These are phyloP conservation scores for Anabacerthia variegaticeps DNA, from an alignment of 2,797 vertebrate species.

Conservation along the genomic window DNA sequence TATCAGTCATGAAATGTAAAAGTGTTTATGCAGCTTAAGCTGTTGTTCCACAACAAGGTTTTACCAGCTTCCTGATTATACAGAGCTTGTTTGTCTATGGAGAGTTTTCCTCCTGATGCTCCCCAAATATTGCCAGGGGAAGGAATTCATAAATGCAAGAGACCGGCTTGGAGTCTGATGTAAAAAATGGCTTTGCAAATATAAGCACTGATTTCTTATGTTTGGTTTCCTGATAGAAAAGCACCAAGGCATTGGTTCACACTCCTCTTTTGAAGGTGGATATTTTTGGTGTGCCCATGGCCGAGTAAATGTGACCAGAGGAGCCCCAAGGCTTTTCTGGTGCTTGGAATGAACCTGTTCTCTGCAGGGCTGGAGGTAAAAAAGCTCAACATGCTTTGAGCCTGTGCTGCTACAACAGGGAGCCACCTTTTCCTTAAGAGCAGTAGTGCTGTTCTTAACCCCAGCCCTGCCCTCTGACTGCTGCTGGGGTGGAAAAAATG, in stretches of 20 bases:
- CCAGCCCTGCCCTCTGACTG: background rate
- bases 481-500: background rate
- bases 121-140: background rate
- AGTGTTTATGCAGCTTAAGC: background rate
- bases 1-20: background rate
- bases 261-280: background rate
- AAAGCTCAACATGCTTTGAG: background rate
- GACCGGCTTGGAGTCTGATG: background rate
- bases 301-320: background rate
- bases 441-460: background rate
- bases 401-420: background rate
- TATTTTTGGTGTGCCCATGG: background rate
- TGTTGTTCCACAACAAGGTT: background rate
- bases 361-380: background rate
- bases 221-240: background rate
- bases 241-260: background rate
- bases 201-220: background rate
- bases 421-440: background rate
- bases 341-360: background rate
- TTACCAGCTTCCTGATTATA: slow-evolving; percentile 17
- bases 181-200: background rate
- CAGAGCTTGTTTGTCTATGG: background rate
- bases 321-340: background rate
- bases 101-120: background rate
- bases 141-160: background rate